These are phyloP conservation scores for Caenorhabditis plicata DNA, from an alignment of 2,888 invertebrate species.

Conservation along the genomic window DNA sequence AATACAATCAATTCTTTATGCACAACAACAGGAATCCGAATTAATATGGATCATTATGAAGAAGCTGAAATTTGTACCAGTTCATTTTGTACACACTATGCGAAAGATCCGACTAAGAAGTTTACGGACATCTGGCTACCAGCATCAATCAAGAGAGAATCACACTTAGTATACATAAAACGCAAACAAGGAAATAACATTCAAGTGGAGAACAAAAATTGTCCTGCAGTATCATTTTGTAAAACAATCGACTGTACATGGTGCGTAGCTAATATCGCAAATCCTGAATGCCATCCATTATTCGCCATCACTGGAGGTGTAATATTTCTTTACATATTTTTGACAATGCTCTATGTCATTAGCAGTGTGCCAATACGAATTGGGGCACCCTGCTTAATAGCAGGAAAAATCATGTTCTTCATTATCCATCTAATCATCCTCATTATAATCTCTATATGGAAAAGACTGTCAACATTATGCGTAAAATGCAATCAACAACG, in stretches of 20 bases:
- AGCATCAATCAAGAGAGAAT: background rate
- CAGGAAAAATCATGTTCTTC: background rate
- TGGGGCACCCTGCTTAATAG: background rate
- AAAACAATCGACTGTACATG: slow-evolving; percentile 7
- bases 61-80: slow-evolving; percentile 4
- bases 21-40: background rate
- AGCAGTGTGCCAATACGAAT: background rate
- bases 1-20: too few species aligned
- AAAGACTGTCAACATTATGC: too few species aligned
- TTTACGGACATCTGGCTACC: slow-evolving; percentile 5
- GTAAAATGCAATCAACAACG: too few species aligned
- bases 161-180: slow-evolving; percentile 1
- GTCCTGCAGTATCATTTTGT: slow-evolving; percentile 3
- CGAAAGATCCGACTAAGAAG: background rate
- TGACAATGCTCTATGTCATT: background rate
- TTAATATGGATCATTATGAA: background rate
- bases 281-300: slow-evolving; percentile 15
- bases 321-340: background rate
- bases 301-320: slow-evolving; percentile 2
- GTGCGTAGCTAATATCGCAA: slow-evolving; percentile 2
- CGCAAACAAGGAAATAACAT: background rate
- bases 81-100: background rate
- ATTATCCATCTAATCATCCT: background rate
- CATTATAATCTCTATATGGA: too few species aligned
- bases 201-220: too few species aligned